Base-by-base conservation (phyloP, 2,113 vertebrate genomes). In the Engraulis encrasicolus region DNA sequence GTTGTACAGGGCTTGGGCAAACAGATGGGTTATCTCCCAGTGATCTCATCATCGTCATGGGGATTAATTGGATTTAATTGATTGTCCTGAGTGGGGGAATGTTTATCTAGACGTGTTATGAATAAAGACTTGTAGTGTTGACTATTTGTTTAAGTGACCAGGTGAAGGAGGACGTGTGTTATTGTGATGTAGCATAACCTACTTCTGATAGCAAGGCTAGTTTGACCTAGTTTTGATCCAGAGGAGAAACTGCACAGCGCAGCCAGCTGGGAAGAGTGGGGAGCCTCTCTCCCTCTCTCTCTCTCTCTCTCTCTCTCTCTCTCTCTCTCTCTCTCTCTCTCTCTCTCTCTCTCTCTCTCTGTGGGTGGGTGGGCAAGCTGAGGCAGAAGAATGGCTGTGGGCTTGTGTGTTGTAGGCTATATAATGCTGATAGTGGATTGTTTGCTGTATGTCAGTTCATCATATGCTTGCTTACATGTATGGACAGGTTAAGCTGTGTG, bases 191-290 rank as follows among this genome's bases (percentile, higher is more conserved):
- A 23, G 23, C 27, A 23, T 66, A 12, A 14, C 58, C 58, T 66
- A 23, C 54, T 58, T 52, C 18, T 58, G 54, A 6, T 58, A n/a
- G 20, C 54, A n/a, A 27, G 20, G 27, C n/a, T n/a, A 66, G 23
- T 66, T 66, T 66, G 58, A 27, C 58, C 23, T 66, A 66, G 23
- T 66, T 66, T 66, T 66, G 58, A 66, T 66, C 23, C 58, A 11
- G n/a, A 31, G 23, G 27, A 66, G 58, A 23, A 66, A 31, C 27
- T 27, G 1, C 58, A 66, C 31, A 12, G 27, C 23, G 14, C 27
- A 66, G 20, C 54, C 20, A 58, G 9, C 6, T n/a, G 6, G n/a
- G 54, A 58, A n/a, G 54, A 58, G n/a, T 58, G 54, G 19, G n/a
- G 6, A 23, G n/a, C n/a, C n/a, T n/a, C n/a, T n/a, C n/a, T n/a